phyloP scores from a whole-genome alignment of 2,797 vertebrate species.

The Clarias fuscus region DNA sequence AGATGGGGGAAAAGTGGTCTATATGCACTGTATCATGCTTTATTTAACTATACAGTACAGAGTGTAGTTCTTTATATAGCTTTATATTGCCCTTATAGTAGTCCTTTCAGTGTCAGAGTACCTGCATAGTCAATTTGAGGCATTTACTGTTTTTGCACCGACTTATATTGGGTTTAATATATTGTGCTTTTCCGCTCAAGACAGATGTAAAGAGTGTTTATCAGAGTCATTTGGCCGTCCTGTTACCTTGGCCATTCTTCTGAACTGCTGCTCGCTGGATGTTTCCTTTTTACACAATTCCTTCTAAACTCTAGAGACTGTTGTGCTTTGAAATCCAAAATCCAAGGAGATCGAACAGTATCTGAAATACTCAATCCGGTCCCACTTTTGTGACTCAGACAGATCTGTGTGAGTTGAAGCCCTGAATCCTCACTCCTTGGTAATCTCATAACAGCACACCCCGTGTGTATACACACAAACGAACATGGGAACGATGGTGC shows the following conservation, averaged over 20 bases:
- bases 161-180: neutral
- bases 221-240: neutral
- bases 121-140: neutral
- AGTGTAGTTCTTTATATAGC: neutral
- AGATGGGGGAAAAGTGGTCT: neutral
- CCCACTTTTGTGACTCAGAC: neutral
- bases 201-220: neutral
- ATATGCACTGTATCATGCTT: slow-evolving; percentile 16
- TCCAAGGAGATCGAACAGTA: neutral
- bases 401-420: neutral
- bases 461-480: slow-evolving; percentile 38
- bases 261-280: neutral
- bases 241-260: neutral
- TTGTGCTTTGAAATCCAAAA: slow-evolving; percentile 4
- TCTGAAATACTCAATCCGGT: neutral
- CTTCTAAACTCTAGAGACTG: neutral
- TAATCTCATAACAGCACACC: slow-evolving; percentile 22
- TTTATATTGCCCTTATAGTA: neutral
- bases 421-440: neutral
- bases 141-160: neutral
- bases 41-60: neutral
- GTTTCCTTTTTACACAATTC: neutral
- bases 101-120: neutral
- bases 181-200: neutral
- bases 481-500: slow-evolving; percentile 48